Percentiles rank a stretch among this genome's conserved stretches.
These are phyloP conservation scores for Noturus placidus DNA, from an alignment of 2,113 vertebrate genomes.

Conservation along the genomic window DNA sequence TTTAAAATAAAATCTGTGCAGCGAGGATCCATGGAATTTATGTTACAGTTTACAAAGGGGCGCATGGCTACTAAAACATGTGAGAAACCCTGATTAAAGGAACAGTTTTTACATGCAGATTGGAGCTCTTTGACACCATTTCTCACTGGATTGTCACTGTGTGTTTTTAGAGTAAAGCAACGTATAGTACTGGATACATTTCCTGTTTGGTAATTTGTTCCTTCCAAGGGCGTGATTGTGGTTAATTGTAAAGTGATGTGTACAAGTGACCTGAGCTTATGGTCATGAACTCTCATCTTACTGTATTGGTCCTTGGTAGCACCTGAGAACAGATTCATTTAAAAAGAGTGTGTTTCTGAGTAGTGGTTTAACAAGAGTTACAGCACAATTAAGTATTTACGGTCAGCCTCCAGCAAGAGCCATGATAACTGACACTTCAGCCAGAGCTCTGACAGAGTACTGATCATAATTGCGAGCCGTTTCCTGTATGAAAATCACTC, in stretches of 20 bases:
- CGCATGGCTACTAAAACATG: background rate
- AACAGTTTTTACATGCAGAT: background rate
- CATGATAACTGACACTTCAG: slow-evolving; percentile 40
- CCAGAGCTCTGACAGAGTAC: slow-evolving; percentile 45
- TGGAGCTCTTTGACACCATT: background rate
- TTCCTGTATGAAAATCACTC: background rate
- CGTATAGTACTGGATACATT: background rate
- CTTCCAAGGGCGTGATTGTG: background rate
- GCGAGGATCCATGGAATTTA: background rate
- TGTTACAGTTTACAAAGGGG: background rate
- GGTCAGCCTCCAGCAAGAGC: slow-evolving; percentile 49
- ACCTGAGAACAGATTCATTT: slow-evolving; percentile 14
- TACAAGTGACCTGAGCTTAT: background rate
- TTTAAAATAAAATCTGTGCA: slow-evolving; percentile 1
- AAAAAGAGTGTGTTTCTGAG: slow-evolving; percentile 37
- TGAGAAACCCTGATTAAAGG: background rate
- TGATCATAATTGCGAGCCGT: slow-evolving; percentile 52
- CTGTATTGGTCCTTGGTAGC: slow-evolving; percentile 10
- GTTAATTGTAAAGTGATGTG: background rate
- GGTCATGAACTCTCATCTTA: background rate
- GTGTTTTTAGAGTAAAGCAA: background rate
- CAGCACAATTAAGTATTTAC: slow-evolving; percentile 37
- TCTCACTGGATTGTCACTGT: background rate
- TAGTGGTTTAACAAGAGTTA: background rate
- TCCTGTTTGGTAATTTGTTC: background rate